Evolutionary conservation across 2,797 vertebrate genomes (phyloP).

Genomic region (Esox lucius): DNA sequence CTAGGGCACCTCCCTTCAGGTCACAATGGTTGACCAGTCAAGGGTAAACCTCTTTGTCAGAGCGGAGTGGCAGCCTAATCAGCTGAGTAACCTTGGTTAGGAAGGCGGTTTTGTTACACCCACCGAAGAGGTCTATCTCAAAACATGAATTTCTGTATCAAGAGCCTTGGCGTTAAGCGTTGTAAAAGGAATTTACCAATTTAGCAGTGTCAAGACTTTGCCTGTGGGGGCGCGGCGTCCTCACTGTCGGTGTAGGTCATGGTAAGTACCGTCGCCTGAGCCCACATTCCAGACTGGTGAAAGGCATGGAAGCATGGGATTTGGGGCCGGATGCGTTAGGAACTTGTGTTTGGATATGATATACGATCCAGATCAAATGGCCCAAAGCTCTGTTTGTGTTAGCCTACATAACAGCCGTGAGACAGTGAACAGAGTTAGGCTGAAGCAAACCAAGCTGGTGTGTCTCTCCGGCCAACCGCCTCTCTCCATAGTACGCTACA

Average conservation of each 20-base stretch:
- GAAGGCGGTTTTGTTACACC: background rate
- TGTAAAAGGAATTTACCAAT: background rate
- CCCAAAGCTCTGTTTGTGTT: background rate
- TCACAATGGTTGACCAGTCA: background rate
- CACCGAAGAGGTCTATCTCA: background rate
- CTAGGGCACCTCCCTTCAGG: background rate
- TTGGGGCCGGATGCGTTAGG: background rate
- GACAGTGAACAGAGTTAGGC: background rate
- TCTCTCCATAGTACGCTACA: background rate
- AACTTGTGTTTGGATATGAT: conserved; percentile 4
- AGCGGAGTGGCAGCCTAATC: background rate
- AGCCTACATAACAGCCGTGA: conserved; percentile 6
- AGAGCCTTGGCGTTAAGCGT: background rate
- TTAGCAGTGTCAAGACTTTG: background rate
- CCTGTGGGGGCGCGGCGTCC: background rate
- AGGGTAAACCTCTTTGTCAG: background rate
- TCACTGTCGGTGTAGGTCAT: background rate
- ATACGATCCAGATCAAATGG: conserved; percentile 10
- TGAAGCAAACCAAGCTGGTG: background rate
- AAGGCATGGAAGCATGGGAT: conserved; percentile 9
- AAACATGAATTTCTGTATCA: background rate
- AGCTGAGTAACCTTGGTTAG: background rate
- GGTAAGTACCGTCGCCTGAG: background rate
- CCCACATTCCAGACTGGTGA: background rate
- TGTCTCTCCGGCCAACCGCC: background rate